Percentiles rank a stretch among this genome's conserved stretches.
Evolutionary conservation across 2,888 invertebrate genomes (phyloP).

Genomic region (Drosophila neonasuta): DNA sequence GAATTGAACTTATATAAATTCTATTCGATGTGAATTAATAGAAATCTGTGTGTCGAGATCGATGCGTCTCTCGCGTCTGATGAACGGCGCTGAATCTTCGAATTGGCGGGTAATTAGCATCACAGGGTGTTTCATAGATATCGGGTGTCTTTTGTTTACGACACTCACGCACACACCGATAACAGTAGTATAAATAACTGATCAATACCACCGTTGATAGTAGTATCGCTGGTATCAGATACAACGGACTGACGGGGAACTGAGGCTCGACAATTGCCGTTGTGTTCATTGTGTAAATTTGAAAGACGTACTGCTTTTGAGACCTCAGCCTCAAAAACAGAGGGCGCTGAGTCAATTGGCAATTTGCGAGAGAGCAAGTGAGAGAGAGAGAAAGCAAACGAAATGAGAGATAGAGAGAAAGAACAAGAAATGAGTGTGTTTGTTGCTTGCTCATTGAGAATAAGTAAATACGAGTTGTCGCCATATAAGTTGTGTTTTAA

Average conservation of each 20-base stretch:
- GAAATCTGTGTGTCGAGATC: conserved; percentile 1
- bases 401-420: neutral
- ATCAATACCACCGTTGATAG: conserved; percentile 19
- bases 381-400: neutral
- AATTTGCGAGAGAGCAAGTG: neutral
- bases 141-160: neutral
- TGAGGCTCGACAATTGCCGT: neutral
- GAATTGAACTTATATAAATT: neutral
- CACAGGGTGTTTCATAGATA: neutral
- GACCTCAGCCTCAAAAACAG: conserved; percentile 18
- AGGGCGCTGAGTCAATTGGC: conserved; percentile 16
- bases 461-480: neutral
- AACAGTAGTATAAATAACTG: conserved; percentile 39
- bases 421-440: conserved; percentile 2
- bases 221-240: conserved; percentile 26
- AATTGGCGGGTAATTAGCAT: neutral
- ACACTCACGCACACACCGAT: conserved; percentile 33
- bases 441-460: conserved; percentile 9
- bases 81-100: neutral
- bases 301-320: conserved; percentile 18
- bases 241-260: conserved; percentile 9
- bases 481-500: conserved; percentile 4
- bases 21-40: conserved; percentile 22
- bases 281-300: conserved; percentile 36
- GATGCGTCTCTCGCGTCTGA: conserved; percentile 11